A percentile compares a stretch with the other conserved stretches of the same genome.
These are phyloP conservation scores for Enteromius radiatus DNA, from an alignment of 2,797 vertebrate species.

Conservation along the genomic window DNA sequence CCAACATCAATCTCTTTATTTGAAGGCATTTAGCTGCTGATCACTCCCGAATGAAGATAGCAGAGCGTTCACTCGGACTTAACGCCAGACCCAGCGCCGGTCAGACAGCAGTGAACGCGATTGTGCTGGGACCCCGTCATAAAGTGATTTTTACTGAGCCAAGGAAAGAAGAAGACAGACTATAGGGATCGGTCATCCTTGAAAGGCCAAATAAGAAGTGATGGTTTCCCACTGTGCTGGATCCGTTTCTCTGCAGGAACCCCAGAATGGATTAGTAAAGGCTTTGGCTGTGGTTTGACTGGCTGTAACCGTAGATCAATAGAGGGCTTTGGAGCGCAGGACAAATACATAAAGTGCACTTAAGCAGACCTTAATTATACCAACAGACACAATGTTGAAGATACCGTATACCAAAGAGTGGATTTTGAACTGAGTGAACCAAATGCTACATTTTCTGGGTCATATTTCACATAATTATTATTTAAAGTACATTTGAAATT, in stretches of 20 bases:
- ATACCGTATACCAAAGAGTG: not conserved
- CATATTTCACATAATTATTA: constrained; percentile 22
- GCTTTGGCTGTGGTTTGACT: constrained; percentile 52
- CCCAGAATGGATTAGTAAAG: constrained; percentile 56
- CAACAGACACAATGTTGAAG: constrained; percentile 16
- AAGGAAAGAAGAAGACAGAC: constrained; percentile 39
- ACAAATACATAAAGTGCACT: constrained; percentile 44
- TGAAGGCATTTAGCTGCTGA: not conserved
- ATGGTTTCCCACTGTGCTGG: constrained; percentile 46
- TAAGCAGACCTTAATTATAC: constrained; percentile 31
- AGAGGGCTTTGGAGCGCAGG: constrained; percentile 16
- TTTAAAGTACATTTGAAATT: constrained; percentile 12
- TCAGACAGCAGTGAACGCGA: constrained; percentile 3
- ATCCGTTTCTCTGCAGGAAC: constrained; percentile 55
- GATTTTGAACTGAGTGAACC: not conserved
- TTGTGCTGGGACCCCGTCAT: not conserved
- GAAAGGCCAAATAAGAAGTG: constrained; percentile 45
- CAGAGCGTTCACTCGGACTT: not conserved
- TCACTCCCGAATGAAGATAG: not conserved
- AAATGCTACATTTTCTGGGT: constrained; percentile 10
- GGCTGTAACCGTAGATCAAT: constrained; percentile 53
- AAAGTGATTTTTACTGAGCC: constrained; percentile 45
- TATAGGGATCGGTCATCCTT: constrained; percentile 49
- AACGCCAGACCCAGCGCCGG: not conserved
- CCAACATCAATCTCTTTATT: constrained; percentile 11